Percentiles rank a stretch among this genome's conserved stretches.
phyloP scores from a whole-genome alignment of 1,140 invertebrate species.

The Himalopsyche phryganea region DNA sequence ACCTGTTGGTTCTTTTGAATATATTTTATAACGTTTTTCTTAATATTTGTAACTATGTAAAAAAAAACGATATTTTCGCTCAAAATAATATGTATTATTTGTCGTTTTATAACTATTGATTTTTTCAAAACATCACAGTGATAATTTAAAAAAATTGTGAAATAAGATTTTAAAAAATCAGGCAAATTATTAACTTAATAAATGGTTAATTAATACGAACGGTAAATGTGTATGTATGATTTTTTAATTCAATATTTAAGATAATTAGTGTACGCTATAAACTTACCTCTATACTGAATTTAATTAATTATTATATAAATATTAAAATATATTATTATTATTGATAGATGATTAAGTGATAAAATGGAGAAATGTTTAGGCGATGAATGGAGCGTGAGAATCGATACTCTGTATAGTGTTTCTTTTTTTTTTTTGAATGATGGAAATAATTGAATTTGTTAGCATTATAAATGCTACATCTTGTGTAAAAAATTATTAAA shows the following conservation, averaged over 20 bases:
- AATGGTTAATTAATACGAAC: slow-evolving; percentile 29
- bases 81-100: slow-evolving; percentile 12
- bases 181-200: slow-evolving; percentile 23
- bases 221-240: slow-evolving; percentile 31
- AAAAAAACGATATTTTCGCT: slow-evolving; percentile 28
- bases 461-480: slow-evolving; percentile 58
- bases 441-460: slow-evolving; percentile 41
- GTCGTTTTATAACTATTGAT: slow-evolving; percentile 6
- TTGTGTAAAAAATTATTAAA: slow-evolving; percentile 55
- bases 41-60: slow-evolving; percentile 33
- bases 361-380: slow-evolving; percentile 25
- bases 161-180: slow-evolving; percentile 10
- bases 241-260: slow-evolving; percentile 34
- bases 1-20: slow-evolving; percentile 26
- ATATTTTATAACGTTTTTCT: slow-evolving; percentile 24
- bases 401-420: slow-evolving; percentile 33
- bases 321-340: slow-evolving; percentile 35
- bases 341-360: slow-evolving; percentile 32
- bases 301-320: slow-evolving; percentile 35
- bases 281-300: slow-evolving; percentile 36
- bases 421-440: slow-evolving; percentile 36
- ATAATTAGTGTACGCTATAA: slow-evolving; percentile 35
- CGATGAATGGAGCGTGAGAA: slow-evolving; percentile 30
- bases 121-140: slow-evolving; percentile 15
- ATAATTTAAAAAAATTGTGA: slow-evolving; percentile 4